phyloP scores from a whole-genome alignment of 2,113 vertebrate genomes.

The human region GRCh38 chr6:27845501-27846000 shows the following conservation, averaged over 20 bases:
- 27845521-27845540: neutral
- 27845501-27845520: neutral
- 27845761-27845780: neutral
- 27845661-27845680: neutral
- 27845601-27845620: neutral
- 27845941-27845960: neutral
- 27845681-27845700: neutral
- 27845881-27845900: neutral
- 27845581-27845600: neutral
- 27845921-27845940: too few relatives aligned
- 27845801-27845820: neutral
- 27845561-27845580: neutral
- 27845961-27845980: too few relatives aligned
- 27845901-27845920: neutral
- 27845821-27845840: neutral
- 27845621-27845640: neutral
- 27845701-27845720: neutral
- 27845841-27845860: neutral
- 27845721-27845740: neutral
- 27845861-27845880: neutral
- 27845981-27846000: neutral
- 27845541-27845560: neutral
- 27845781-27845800: too few relatives aligned
- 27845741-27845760: too few relatives aligned
- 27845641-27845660: neutral